Conservation (phyloP, 2,888 invertebrate genomes). For the Asteroscopus sphinx region DNA sequence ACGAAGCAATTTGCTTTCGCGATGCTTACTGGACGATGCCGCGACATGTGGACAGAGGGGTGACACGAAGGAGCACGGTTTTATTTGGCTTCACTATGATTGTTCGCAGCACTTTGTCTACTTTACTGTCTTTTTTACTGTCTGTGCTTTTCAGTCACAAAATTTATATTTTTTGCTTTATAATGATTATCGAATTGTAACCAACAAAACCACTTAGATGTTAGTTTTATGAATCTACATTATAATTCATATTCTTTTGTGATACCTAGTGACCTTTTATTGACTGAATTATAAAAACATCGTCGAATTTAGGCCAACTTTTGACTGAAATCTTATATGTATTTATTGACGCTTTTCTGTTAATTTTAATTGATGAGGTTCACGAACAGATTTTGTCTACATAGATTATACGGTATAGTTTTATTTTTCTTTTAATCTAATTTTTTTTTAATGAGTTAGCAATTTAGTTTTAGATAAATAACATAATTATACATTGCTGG, state of each 20-base stretch:
- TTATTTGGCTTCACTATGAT: too few relatives aligned
- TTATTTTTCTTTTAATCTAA: slow-evolving; percentile 1
- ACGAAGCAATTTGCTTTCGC: too few relatives aligned
- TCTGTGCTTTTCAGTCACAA: slow-evolving; percentile 16
- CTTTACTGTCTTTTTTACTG: too few relatives aligned
- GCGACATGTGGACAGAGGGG: too few relatives aligned
- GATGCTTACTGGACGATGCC: too few relatives aligned
- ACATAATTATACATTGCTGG: neutral
- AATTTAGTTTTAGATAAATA: neutral
- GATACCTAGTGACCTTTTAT: slow-evolving; percentile 54
- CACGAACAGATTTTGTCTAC: slow-evolving; percentile 4
- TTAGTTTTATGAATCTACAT: slow-evolving; percentile 16
- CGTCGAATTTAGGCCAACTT: slow-evolving; percentile 53
- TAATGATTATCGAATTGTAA: neutral
- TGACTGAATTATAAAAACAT: slow-evolving; percentile 52
- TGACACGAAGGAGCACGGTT: too few relatives aligned
- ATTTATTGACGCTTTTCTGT: slow-evolving; percentile 14
- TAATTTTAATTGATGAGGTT: slow-evolving; percentile 7
- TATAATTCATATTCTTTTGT: slow-evolving; percentile 48
- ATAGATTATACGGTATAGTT: neutral
- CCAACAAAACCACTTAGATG: slow-evolving; percentile 51
- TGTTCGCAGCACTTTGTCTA: too few relatives aligned
- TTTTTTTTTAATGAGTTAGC: neutral
- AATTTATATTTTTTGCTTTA: neutral
- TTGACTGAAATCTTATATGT: slow-evolving; percentile 52